Evolutionary conservation across 2,888 invertebrate genomes (phyloP).

Genomic region (Rugalucina vietnamica): DNA sequence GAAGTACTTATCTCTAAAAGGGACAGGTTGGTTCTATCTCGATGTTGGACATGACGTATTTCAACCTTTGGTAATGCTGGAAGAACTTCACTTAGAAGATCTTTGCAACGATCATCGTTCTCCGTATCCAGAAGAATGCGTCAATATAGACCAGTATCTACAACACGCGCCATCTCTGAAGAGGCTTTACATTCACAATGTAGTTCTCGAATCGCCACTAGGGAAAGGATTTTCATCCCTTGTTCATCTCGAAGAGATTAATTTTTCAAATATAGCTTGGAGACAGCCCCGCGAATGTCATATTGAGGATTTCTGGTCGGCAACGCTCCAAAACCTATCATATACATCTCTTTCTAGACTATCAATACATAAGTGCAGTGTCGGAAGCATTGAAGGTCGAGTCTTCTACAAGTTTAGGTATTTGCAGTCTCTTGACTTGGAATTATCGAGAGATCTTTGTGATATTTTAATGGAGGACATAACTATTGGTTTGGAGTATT

Average conservation of each 20-base stretch:
- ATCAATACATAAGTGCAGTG: not conserved
- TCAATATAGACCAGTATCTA: not conserved
- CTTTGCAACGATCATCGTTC: not conserved
- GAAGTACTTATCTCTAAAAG: not conserved
- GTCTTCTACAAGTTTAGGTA: not conserved
- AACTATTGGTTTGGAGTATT: too few relatives aligned
- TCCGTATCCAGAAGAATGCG: not conserved
- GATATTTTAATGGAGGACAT: too few relatives aligned
- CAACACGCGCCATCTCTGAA: not conserved
- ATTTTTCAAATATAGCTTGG: not conserved
- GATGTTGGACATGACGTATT: not conserved
- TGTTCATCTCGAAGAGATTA: not conserved
- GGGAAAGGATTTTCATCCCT: not conserved
- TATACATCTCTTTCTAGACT: not conserved
- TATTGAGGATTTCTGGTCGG: not conserved
- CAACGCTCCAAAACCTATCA: not conserved
- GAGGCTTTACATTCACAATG: not conserved
- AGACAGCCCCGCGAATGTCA: not conserved
- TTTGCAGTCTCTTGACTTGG: not conserved
- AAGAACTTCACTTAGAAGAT: not conserved
- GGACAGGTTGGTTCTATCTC: not conserved
- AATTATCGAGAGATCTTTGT: too few relatives aligned
- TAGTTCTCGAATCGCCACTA: not conserved
- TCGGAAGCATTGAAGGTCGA: not conserved
- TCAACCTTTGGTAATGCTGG: not conserved